Conservation (phyloP, 1,140 invertebrate species). For the Neuroterus valhalla region DNA sequence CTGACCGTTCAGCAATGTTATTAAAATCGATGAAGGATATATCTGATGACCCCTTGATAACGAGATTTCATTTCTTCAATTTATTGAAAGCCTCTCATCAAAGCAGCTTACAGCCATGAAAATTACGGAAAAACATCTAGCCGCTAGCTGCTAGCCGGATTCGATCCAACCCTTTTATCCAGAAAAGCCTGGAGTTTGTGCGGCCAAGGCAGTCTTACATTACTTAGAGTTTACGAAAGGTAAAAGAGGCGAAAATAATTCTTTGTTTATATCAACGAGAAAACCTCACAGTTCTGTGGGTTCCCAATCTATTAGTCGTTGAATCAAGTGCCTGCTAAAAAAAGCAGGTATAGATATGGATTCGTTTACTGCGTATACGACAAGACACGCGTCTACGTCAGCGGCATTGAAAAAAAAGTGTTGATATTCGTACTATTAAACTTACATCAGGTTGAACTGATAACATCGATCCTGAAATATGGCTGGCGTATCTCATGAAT, state of each 20-base stretch:
- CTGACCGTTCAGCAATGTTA: neutral
- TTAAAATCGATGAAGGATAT: neutral
- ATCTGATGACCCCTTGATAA: neutral
- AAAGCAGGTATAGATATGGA: no score
- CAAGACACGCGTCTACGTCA: slow-evolving; percentile 8
- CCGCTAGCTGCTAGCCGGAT: slow-evolving; percentile 31
- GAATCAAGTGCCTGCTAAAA: slow-evolving; percentile 3
- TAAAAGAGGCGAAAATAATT: neutral
- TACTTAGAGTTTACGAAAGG: neutral
- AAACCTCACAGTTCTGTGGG: neutral
- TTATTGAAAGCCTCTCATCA: slow-evolving; percentile 37
- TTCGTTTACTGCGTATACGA: slow-evolving; percentile 6
- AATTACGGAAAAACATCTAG: slow-evolving; percentile 29
- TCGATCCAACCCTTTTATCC: no score
- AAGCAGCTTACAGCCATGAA: no score
- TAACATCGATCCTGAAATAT: no score
- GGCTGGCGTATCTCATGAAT: no score
- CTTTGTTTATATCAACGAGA: neutral
- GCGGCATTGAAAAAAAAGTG: neutral
- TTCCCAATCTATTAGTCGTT: neutral
- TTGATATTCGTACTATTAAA: slow-evolving; percentile 8
- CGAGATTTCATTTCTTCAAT: slow-evolving; percentile 38
- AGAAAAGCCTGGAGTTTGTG: no score
- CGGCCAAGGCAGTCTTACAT: neutral
- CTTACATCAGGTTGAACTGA: neutral